phyloP scores from a whole-genome alignment of 2,113 vertebrate genomes.

The Coryphaenoides rupestris region DNA sequence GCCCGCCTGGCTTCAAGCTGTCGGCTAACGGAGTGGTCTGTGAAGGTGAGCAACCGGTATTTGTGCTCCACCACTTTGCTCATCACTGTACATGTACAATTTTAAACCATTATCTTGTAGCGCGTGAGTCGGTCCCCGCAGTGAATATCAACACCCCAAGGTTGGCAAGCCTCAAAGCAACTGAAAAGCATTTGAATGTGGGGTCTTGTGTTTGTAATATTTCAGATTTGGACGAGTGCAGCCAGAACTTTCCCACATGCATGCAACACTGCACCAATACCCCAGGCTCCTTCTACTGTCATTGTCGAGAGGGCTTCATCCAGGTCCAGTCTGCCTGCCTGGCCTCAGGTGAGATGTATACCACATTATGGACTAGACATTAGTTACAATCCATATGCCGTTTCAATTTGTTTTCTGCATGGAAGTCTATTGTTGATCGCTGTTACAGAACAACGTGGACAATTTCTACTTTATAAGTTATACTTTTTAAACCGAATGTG shows the following conservation, averaged over 20 bases:
- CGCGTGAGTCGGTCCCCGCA: too few relatives aligned
- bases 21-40: constrained; percentile 73
- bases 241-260: constrained; percentile 72
- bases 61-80: background rate
- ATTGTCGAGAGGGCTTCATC: constrained; percentile 75
- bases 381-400: too few relatives aligned
- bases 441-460: too few relatives aligned
- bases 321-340: constrained; percentile 58
- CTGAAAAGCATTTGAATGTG: background rate
- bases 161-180: too few relatives aligned
- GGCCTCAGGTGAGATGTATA: constrained; percentile 69
- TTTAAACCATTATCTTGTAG: background rate
- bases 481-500: too few relatives aligned
- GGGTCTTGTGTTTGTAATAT: background rate
- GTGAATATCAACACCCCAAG: too few relatives aligned
- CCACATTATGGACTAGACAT: too few relatives aligned
- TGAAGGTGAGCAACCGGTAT: constrained; percentile 64
- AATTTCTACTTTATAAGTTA: too few relatives aligned
- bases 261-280: constrained; percentile 79
- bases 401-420: too few relatives aligned
- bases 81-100: background rate
- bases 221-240: constrained; percentile 84
- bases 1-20: constrained; percentile 72
- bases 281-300: constrained; percentile 73
- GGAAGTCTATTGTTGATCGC: too few relatives aligned